phyloP scores from a whole-genome alignment of 2,888 invertebrate species.

The Keiferia lycopersicella region DNA sequence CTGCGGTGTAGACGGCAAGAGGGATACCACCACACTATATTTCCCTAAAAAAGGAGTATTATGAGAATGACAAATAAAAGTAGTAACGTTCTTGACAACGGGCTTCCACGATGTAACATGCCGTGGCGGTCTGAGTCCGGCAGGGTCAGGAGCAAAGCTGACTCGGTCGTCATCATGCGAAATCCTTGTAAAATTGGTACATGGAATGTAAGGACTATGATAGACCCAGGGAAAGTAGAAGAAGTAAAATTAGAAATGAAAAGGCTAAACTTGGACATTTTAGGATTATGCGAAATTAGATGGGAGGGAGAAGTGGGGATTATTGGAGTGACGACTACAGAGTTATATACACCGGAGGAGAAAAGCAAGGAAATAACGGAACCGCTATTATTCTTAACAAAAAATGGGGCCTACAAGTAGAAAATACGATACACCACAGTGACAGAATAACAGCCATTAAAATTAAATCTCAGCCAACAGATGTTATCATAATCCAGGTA shows the following conservation, averaged over 20 bases:
- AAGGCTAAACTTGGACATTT: conserved; percentile 21
- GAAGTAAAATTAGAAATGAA: conserved; percentile 25
- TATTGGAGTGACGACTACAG: conserved; percentile 26
- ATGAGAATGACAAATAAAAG: conserved; percentile 1
- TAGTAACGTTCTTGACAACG: conserved; percentile 29
- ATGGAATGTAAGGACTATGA: conserved; percentile 22
- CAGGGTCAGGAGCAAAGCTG: too few relatives aligned
- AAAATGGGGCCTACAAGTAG: conserved; percentile 21
- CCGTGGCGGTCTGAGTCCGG: too few relatives aligned
- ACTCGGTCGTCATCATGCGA: too few relatives aligned
- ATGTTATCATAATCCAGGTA: conserved; percentile 13
- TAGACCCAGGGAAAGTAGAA: conserved; percentile 20
- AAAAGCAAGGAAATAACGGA: conserved; percentile 15
- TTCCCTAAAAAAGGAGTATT: conserved; percentile 12
- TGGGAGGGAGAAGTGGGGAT: conserved; percentile 26
- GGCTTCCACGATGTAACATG: conserved; percentile 31
- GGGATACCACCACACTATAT: too few relatives aligned
- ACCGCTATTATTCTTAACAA: conserved; percentile 24
- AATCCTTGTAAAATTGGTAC: too few relatives aligned
- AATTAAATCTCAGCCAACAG: neutral
- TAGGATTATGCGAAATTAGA: conserved; percentile 25
- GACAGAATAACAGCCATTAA: conserved; percentile 16
- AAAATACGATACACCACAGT: conserved; percentile 20
- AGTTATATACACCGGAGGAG: too few relatives aligned
- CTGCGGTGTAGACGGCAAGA: conserved; percentile 23